phyloP scores from a whole-genome alignment of 2,113 vertebrate genomes.

The Conger conger region DNA sequence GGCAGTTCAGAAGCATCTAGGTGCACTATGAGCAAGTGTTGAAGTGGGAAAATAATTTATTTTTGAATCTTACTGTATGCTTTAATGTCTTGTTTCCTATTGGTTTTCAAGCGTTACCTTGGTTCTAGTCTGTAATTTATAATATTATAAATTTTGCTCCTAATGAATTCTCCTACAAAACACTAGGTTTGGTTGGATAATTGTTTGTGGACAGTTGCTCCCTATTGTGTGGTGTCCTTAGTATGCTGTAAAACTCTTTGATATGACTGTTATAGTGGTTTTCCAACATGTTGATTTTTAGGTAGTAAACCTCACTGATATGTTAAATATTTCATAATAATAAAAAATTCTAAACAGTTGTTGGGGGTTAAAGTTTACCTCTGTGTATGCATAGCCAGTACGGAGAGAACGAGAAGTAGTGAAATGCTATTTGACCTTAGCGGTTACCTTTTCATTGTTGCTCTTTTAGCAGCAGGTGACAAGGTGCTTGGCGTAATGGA shows the following conservation, averaged over 20 bases:
- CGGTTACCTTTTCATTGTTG: neutral
- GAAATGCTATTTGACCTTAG: neutral
- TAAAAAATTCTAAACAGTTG: too few relatives aligned
- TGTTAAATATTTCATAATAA: neutral
- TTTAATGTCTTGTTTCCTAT: neutral
- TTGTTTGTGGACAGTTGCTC: neutral
- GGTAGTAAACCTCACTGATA: neutral
- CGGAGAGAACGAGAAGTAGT: neutral
- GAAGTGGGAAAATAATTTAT: neutral
- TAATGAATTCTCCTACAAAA: neutral
- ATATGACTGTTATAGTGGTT: neutral
- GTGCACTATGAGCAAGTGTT: too few relatives aligned
- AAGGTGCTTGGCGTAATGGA: slow-evolving; percentile 3
- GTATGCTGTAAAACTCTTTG: neutral
- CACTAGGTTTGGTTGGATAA: neutral
- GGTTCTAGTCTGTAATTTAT: neutral
- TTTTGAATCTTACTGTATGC: neutral
- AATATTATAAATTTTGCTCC: neutral
- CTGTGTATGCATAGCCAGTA: too few relatives aligned
- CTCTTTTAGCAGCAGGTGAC: neutral
- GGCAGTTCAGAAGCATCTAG: neutral
- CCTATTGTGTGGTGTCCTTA: neutral
- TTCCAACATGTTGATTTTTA: neutral
- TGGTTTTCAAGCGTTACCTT: neutral
- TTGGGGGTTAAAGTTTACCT: too few relatives aligned